phyloP scores from a whole-genome alignment of 1,140 invertebrate species.

The Diorhabda sublineata region DNA sequence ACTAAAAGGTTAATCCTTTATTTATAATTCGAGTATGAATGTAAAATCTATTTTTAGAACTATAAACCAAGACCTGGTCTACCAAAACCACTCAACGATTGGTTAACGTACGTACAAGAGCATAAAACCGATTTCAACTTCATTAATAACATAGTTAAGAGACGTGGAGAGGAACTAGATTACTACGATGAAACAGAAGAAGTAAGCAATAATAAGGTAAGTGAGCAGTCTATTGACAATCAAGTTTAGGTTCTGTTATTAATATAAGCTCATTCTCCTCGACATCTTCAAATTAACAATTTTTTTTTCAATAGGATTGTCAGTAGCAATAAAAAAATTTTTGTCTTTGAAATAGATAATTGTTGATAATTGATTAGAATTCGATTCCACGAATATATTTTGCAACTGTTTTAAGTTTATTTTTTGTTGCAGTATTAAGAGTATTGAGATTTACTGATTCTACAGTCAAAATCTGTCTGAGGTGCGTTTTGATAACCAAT shows the following conservation, averaged over 20 bases:
- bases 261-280: too few relatives aligned
- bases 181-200: constrained; percentile 2
- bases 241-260: too few relatives aligned
- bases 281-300: not conserved
- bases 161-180: constrained; percentile 6
- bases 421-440: too few relatives aligned
- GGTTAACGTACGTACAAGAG: constrained; percentile 32
- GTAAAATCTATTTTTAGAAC: not conserved
- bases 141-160: constrained; percentile 27
- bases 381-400: too few relatives aligned
- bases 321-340: not conserved
- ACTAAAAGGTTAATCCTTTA: too few relatives aligned
- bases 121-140: constrained; percentile 32
- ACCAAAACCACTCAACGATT: constrained; percentile 34
- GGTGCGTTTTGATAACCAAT: too few relatives aligned
- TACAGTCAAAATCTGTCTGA: too few relatives aligned
- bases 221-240: too few relatives aligned
- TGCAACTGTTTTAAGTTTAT: too few relatives aligned
- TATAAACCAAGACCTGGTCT: constrained; percentile 27
- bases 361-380: too few relatives aligned
- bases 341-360: not conserved
- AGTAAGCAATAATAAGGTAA: not conserved
- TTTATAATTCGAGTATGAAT: too few relatives aligned
- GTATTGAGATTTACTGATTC: too few relatives aligned
- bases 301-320: not conserved